Percentiles rank a stretch among this genome's conserved stretches.
Evolutionary conservation across 2,113 vertebrate species (phyloP).

Genomic region (Eulemur rufifrons): DNA sequence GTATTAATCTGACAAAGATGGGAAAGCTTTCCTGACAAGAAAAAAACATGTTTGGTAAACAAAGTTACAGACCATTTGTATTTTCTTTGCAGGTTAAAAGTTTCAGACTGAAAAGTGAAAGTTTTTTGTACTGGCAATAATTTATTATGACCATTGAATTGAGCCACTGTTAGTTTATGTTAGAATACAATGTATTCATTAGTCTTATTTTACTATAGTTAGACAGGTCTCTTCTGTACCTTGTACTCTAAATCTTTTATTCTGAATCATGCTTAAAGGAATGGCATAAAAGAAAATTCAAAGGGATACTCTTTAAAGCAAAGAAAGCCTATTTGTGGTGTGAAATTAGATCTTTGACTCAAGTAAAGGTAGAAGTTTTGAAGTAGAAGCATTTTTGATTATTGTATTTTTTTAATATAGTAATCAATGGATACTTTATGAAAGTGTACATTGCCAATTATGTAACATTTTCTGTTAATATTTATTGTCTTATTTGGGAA

Average conservation of each 20-base stretch:
- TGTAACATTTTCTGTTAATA: constrained; percentile 61
- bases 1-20: constrained; percentile 54
- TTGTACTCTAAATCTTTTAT: constrained; percentile 52
- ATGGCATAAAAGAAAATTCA: constrained; percentile 50
- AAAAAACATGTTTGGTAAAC: not conserved
- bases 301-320: constrained; percentile 33
- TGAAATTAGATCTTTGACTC: constrained; percentile 57
- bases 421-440: constrained; percentile 28
- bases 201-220: constrained; percentile 33
- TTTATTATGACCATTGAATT: not conserved
- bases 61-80: not conserved
- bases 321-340: constrained; percentile 40
- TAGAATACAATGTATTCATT: constrained; percentile 53
- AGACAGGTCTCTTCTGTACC: constrained; percentile 16
- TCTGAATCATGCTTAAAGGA: constrained; percentile 56
- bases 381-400: constrained; percentile 35
- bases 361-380: constrained; percentile 34
- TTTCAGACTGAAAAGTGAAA: constrained; percentile 8
- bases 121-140: not conserved
- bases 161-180: not conserved
- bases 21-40: constrained; percentile 45
- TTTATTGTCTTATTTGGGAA: constrained; percentile 8
- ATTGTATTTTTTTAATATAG: constrained; percentile 59
- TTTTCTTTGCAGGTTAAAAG: constrained; percentile 46
- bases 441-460: constrained; percentile 20